These are phyloP conservation scores for Ramazzottius varieornatus DNA, from an alignment of 2,888 invertebrate genomes.

Conservation along the genomic window DNA sequence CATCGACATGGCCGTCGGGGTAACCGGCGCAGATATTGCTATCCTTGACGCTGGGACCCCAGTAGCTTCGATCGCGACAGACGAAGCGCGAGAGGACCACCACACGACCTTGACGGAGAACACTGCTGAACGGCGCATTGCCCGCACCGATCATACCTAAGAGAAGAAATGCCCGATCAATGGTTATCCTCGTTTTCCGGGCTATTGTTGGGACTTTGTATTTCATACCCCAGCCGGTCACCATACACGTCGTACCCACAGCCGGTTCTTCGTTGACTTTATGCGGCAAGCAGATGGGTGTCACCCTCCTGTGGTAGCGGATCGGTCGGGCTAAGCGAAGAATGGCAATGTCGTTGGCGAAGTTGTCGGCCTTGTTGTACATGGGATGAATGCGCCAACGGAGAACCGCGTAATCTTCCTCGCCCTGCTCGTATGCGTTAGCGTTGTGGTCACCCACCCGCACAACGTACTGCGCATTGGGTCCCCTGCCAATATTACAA, in stretches of 20 bases:
- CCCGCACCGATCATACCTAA: neutral
- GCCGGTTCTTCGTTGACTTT: neutral
- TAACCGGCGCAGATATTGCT: constrained; percentile 1
- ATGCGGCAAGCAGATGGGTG: neutral
- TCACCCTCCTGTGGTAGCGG: neutral
- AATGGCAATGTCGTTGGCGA: neutral
- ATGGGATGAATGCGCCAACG: neutral
- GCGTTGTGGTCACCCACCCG: neutral
- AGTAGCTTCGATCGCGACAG: neutral
- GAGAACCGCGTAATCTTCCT: neutral
- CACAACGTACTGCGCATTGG: neutral
- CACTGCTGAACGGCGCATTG: neutral
- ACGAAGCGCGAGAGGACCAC: neutral
- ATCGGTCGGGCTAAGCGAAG: neutral
- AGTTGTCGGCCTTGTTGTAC: neutral
- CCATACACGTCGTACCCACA: neutral
- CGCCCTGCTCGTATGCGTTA: neutral
- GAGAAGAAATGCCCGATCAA: no score
- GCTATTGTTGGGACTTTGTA: no score
- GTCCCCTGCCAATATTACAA: neutral
- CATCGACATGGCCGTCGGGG: neutral
- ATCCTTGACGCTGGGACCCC: neutral
- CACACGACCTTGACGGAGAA: neutral
- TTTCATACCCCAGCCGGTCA: neutral
- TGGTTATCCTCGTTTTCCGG: no score